Base-by-base conservation (phyloP, 1,140 invertebrate genomes). In the Drosophila sp. region DNA sequence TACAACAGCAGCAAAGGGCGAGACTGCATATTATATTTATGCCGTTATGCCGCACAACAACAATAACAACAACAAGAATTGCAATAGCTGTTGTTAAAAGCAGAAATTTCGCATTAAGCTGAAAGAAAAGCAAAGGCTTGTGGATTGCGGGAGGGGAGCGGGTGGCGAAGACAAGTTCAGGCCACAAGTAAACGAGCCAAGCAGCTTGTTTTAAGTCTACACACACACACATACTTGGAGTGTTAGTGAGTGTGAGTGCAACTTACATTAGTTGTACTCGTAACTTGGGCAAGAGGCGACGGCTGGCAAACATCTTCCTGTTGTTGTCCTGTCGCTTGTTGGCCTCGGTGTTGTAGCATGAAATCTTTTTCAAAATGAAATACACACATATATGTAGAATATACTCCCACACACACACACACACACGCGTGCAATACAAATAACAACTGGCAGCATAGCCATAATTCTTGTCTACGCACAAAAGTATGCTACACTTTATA, bases 11-110 rank as follows among this genome's bases (percentile, higher is more conserved):
- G 46, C 64, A 77, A 65, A 77, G 58, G 81, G 81, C 82, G 78
- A 86, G 81, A 86, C 78, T 81, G 72, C 82, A 78, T 80, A 87
- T 87, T 86, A 86, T 86, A 86, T 86, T 86, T 86, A 78, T 80
- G 81, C 74, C 65, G 53, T 78, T 86, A 75, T 74, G 80, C 62
- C 61, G 40, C 38, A 63, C 70, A 73, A 46, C 65, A 62, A 57
- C 65, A 53, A 65, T 65, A 66, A 65, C 43, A 62, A 56, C 53
- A 70, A 25, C 41, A 62, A 58, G 46, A 76, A 78, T 50, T 78
- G 80, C 81, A 80, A 80, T 80, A 66, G 70, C 78, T 72, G 81
- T 80, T 86, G 81, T 87, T 86, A 87, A 86, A 69, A 86, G 81
- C 81, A 81, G 75, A 78, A 86, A 81, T 86, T 50, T 86, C 82